Evolutionary conservation across 1,140 invertebrate species (phyloP).

Genomic region (Drosophila orosa): DNA sequence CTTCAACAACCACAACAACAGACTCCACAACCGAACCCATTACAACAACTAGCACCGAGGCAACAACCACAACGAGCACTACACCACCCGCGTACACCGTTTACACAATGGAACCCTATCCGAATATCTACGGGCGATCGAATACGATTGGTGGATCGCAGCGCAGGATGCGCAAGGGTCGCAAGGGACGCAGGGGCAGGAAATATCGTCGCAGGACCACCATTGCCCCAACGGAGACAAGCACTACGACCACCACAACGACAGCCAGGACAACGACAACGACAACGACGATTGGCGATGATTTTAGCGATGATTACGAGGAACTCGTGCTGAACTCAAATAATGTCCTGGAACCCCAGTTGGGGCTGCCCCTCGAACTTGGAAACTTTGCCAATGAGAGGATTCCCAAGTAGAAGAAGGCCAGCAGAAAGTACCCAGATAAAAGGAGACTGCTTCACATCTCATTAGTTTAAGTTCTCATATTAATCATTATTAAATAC

Average conservation of each 20-base stretch:
- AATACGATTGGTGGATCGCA: slow-evolving; percentile 6
- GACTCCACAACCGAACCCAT: neutral
- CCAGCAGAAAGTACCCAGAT: neutral
- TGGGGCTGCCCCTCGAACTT: slow-evolving; percentile 46
- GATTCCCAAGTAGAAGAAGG: slow-evolving; percentile 9
- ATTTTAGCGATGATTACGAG: slow-evolving; percentile 41
- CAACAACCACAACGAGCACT: slow-evolving; percentile 21
- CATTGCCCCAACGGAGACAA: slow-evolving; percentile 9
- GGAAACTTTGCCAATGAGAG: slow-evolving; percentile 51
- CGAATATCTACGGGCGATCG: slow-evolving; percentile 35
- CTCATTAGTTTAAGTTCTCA: neutral
- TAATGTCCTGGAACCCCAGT: slow-evolving; percentile 48
- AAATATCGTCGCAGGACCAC: slow-evolving; percentile 50
- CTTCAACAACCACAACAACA: slow-evolving; percentile 2
- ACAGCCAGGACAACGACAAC: slow-evolving; percentile 36
- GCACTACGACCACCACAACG: slow-evolving; percentile 18
- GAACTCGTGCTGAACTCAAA: slow-evolving; percentile 21
- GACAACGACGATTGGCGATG: slow-evolving; percentile 1
- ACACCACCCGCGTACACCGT: slow-evolving; percentile 12
- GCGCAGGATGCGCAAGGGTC: slow-evolving; percentile 43
- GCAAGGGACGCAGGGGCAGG: slow-evolving; percentile 46
- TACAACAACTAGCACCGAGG: slow-evolving; percentile 15
- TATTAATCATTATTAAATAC: slow-evolving; percentile 1
- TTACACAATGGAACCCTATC: slow-evolving; percentile 48
- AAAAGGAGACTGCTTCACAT: slow-evolving; percentile 20